A percentile compares a stretch with the other conserved stretches of the same genome.
These are phyloP conservation scores for Heteropelma amictum DNA, from an alignment of 2,888 invertebrate species.

Conservation along the genomic window DNA sequence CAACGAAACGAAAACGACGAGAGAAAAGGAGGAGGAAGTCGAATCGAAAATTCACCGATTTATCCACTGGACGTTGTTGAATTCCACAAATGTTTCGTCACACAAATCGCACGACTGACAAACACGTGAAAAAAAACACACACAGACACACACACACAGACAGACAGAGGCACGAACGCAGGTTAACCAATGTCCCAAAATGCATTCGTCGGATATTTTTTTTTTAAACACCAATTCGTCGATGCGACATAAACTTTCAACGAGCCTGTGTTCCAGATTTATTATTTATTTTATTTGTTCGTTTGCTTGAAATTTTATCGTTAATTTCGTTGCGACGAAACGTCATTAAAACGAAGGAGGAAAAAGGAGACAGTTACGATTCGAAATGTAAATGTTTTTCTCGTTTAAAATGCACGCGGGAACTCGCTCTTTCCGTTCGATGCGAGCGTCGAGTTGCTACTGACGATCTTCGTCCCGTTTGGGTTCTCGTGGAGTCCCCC, in stretches of 20 bases:
- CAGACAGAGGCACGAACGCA: background rate
- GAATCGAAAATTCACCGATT: too few relatives aligned
- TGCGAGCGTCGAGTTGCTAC: slow-evolving; percentile 77
- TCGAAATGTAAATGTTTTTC: too few relatives aligned
- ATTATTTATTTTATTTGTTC: background rate
- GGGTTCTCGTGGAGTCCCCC: slow-evolving; percentile 51
- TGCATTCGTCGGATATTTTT: background rate
- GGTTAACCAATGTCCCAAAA: background rate
- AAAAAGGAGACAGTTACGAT: background rate
- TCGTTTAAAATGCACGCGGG: slow-evolving; percentile 47
- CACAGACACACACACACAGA: too few relatives aligned
- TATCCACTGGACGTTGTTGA: background rate
- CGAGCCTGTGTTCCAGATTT: background rate
- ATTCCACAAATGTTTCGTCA: background rate
- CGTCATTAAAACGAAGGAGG: background rate
- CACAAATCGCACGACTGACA: background rate
- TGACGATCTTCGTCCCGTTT: slow-evolving; percentile 60
- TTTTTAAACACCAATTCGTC: too few relatives aligned
- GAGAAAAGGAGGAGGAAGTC: too few relatives aligned
- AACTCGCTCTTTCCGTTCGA: slow-evolving; percentile 65
- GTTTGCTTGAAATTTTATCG: background rate
- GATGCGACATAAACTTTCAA: too few relatives aligned
- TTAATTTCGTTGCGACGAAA: too few relatives aligned
- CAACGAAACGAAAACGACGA: too few relatives aligned
- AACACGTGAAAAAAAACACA: too few relatives aligned